Conservation (phyloP, 1,140 invertebrate genomes). For the Dryas iulia region DNA sequence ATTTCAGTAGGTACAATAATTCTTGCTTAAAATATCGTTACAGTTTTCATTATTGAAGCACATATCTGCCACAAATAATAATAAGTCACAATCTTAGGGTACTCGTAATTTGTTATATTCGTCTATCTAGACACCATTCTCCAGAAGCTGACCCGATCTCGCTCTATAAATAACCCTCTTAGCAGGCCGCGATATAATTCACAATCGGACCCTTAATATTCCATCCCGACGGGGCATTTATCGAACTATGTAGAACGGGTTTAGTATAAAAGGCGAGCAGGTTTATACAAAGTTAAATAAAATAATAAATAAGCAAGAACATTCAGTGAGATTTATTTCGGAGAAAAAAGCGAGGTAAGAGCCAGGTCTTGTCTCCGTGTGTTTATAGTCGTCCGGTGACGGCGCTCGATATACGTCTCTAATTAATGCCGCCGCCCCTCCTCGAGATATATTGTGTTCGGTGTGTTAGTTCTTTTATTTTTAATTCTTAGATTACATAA, state of each 20-base stretch:
- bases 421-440: slow-evolving; percentile 67
- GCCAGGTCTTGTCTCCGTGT: slow-evolving; percentile 65
- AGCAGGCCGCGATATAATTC: slow-evolving; percentile 66
- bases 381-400: slow-evolving; percentile 66
- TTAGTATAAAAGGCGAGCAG: slow-evolving; percentile 55
- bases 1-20: too few relatives aligned
- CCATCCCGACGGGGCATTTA: slow-evolving; percentile 65
- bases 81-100: slow-evolving; percentile 21
- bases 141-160: slow-evolving; percentile 40
- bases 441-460: slow-evolving; percentile 56
- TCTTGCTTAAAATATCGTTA: too few relatives aligned
- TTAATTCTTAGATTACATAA: slow-evolving; percentile 48
- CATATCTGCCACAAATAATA: slow-evolving; percentile 4
- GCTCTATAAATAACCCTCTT: slow-evolving; percentile 71
- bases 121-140: slow-evolving; percentile 38
- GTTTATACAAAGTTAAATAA: slow-evolving; percentile 77
- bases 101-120: slow-evolving; percentile 28
- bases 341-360: slow-evolving; percentile 70
- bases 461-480: slow-evolving; percentile 48
- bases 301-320: slow-evolving; percentile 75
- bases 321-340: slow-evolving; percentile 77
- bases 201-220: slow-evolving; percentile 66
- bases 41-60: too few relatives aligned
- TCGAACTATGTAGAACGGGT: slow-evolving; percentile 68
- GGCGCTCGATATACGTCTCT: slow-evolving; percentile 61